Base-by-base conservation (phyloP, 2,888 invertebrate species). In the Balanococcus diminutus region DNA sequence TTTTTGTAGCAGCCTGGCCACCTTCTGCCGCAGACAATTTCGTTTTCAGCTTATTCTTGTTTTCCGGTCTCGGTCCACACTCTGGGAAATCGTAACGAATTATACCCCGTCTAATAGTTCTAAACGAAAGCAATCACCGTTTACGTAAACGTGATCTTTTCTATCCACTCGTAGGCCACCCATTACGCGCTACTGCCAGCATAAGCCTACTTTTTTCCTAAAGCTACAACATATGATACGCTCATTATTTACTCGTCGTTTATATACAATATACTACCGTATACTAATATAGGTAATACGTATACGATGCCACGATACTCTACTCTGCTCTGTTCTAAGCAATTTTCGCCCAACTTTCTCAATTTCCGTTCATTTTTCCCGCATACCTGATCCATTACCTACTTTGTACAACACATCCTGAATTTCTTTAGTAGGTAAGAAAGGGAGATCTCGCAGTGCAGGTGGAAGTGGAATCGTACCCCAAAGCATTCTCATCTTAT, bases 51-150 rank as follows among this genome's bases (percentile, higher is more conserved):
- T 3, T 11, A 11, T 61, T 61, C 61, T 61, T 25, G 25, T 25
- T 61, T 25, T 25, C 25, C 25, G 11, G 46, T 16, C 22, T 22
- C 2, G 22, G 22, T 61, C 25, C 8, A n/a, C n/a, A n/a, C n/a
- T 61, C 22, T 61, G 3, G n/a, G 2, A 46, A 61, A 25, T 61
- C 61, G 61, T 61, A 61, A 61, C 61, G 61, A 61, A 61, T 61
- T 61, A 61, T 25, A 25, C 61, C 61, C 19, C 25, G 22, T 25
- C 25, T 61, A 61, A 61, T 61, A 61, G 61, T 11, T 61, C 61
- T 61, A 61, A 61, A 61, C 61, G 61, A 25, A 61, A 25, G 25
- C 61, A 61, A 61, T 61, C 61, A 61, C 25, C 61, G 61, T 61
- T 61, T 61, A 61, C 61, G 61, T 25, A 25, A 61, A 61, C 61